A percentile compares a stretch with the other conserved stretches of the same genome.
phyloP scores from a whole-genome alignment of 2,888 invertebrate species.

The Pandemis corylana region DNA sequence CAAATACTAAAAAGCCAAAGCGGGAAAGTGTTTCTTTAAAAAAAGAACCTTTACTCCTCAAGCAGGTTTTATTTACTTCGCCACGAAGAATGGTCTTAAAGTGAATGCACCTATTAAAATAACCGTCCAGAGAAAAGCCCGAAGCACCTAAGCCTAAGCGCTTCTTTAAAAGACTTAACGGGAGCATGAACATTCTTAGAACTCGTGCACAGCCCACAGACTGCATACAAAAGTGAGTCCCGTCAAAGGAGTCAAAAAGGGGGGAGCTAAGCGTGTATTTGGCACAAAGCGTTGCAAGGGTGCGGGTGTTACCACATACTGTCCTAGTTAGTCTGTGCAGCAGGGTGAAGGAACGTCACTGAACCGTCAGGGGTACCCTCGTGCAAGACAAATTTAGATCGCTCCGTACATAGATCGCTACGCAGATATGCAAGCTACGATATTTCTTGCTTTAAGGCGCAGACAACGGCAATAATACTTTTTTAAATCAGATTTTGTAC shows the following conservation, averaged over 20 bases:
- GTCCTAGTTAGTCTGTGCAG: slow-evolving; percentile 71
- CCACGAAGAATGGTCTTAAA: background rate
- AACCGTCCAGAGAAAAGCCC: background rate
- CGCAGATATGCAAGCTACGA: slow-evolving; percentile 1
- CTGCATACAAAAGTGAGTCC: slow-evolving; percentile 15
- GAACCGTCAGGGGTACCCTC: slow-evolving; percentile 44
- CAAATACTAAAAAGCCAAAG: no score
- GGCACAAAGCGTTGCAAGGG: slow-evolving; percentile 48
- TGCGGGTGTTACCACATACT: slow-evolving; percentile 55
- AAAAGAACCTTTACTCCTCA: background rate
- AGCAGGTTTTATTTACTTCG: background rate
- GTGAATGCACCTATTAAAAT: background rate
- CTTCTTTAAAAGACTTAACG: background rate
- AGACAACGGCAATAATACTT: no score
- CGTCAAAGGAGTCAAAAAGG: slow-evolving; percentile 29
- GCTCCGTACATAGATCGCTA: slow-evolving; percentile 13
- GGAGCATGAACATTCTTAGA: background rate
- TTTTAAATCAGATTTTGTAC: no score
- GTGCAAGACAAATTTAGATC: slow-evolving; percentile 12
- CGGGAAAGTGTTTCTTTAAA: no score
- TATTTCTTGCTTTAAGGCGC: background rate
- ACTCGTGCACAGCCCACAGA: background rate
- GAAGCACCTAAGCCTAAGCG: background rate
- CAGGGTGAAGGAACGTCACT: slow-evolving; percentile 78
- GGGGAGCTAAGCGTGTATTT: slow-evolving; percentile 1